A percentile compares a stretch with the other conserved stretches of the same genome.
Evolutionary conservation across 92 coral and sea anemone species (phyloP).

Genomic region (Actinernus sp.): DNA sequence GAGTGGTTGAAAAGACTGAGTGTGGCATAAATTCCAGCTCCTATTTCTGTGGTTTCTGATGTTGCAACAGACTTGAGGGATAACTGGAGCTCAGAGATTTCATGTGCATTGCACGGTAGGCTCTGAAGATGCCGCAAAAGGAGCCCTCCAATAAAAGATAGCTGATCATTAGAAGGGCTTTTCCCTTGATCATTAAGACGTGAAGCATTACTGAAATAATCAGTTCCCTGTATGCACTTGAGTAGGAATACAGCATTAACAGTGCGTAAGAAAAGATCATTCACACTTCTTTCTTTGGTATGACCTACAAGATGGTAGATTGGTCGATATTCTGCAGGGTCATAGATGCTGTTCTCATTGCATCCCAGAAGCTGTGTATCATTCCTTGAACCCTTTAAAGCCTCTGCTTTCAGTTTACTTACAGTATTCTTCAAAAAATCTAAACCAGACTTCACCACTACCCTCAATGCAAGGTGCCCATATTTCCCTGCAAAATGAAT

Average conservation of each 20-base stretch:
- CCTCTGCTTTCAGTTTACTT: constrained; percentile 10
- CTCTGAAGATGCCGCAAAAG: constrained; percentile 87
- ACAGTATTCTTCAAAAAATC: constrained; percentile 51
- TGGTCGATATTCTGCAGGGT: constrained; percentile 73
- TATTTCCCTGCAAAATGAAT: constrained; percentile 75
- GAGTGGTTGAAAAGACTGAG: constrained; percentile 94
- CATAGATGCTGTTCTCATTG: constrained; percentile 50
- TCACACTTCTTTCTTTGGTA: constrained; percentile 66
- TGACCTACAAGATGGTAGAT: constrained; percentile 92
- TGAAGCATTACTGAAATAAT: constrained; percentile 36
- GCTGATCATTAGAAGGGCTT: constrained; percentile 25
- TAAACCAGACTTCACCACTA: constrained; percentile 79
- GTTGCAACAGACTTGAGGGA: constrained; percentile 78
- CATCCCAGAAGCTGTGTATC: constrained; percentile 37
- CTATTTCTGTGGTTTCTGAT: constrained; percentile 90
- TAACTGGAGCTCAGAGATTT: constrained; percentile 88
- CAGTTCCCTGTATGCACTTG: constrained; percentile 70
- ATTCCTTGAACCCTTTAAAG: neutral
- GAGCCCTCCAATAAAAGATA: constrained; percentile 76
- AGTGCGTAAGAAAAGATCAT: constrained; percentile 92
- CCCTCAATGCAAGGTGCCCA: constrained; percentile 91
- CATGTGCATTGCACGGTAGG: constrained; percentile 98
- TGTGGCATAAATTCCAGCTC: constrained; percentile 93
- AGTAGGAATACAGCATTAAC: constrained; percentile 78
- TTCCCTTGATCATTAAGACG: neutral